Evolutionary conservation across 2,888 invertebrate species (phyloP), one percentile per base, ranked within the genome.

Genomic region (Ganaspis brasiliensis): DNA sequence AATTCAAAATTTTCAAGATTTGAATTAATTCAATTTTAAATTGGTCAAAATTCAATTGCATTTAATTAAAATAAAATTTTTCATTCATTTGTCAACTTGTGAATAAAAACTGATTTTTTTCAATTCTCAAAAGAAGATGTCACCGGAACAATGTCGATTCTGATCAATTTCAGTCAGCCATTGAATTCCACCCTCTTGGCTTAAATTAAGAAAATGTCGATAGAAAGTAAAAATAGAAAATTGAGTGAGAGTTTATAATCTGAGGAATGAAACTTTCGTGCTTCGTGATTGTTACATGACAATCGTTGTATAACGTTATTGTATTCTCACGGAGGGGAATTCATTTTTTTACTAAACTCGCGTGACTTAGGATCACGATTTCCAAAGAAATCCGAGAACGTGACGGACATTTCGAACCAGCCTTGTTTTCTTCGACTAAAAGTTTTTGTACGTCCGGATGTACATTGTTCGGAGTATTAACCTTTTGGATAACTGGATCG

Each of bases 301-400:
- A 67, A 67, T 26, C 14, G 67, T 67, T 67, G 45, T 67, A 45
- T 45, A 26, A 67, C 67, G 40, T 45, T 45, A 67, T 45, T 67
- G 40, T 45, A 67, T 67, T 67, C 40, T 63, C 63, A 63, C 63
- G 63, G 37, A 61, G 19, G 37, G 35, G 61, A 40, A 63, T 63
- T 63, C 14, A 21, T 67, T 45, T 67, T 45, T 67, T 67, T 24
- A 21, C 14, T 14, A 24, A 67, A 67, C 67, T 45, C 67, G 67
- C 67, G 67, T 67, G 67, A 67, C 67, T 67, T 67, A 12, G 40
- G 67, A 45, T 67, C 67, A 67, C 67, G 67, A 67, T 67, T 67
- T 45, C 67, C 16, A 6, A 67, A 45, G 67, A 67, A 67, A 67
- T 67, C 67, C 67, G 9, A 67, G 67, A 67, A 67, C 67, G 67